Evolutionary conservation across 2,113 vertebrate genomes (phyloP).

Genomic region (Leptobrachium ailaonicum): DNA sequence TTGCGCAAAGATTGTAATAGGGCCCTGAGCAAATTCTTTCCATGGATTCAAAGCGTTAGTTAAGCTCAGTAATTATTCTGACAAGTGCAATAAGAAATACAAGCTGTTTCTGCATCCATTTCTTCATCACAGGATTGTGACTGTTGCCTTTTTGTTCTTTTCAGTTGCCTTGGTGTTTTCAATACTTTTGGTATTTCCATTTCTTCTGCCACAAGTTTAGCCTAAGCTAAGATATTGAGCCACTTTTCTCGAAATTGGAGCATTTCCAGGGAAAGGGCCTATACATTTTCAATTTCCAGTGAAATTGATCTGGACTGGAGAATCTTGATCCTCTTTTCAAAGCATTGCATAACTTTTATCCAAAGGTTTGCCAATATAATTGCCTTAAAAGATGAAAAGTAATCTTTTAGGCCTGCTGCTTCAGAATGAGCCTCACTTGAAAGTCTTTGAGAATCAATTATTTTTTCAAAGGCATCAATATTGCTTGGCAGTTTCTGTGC

Average conservation of each 20-base stretch:
- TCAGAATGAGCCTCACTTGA: no score
- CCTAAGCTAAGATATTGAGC: no score
- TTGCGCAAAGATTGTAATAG: no score
- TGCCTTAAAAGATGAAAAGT: no score
- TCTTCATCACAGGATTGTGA: neutral
- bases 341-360: no score
- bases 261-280: neutral
- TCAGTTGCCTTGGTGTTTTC: no score
- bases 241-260: neutral
- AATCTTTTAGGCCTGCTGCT: no score
- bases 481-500: neutral
- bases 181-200: no score
- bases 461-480: neutral
- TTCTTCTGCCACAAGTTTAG: neutral
- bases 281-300: neutral
- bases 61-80: no score
- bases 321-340: neutral
- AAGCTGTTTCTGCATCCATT: neutral
- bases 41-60: no score
- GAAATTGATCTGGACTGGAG: neutral
- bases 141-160: neutral
- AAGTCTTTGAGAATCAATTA: neutral
- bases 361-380: neutral
- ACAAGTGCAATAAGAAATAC: neutral
- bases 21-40: no score